Evolutionary conservation across 2,797 vertebrate genomes (phyloP), one percentile per base, ranked within the genome.

Genomic region (Dermochelys coriacea): DNA sequence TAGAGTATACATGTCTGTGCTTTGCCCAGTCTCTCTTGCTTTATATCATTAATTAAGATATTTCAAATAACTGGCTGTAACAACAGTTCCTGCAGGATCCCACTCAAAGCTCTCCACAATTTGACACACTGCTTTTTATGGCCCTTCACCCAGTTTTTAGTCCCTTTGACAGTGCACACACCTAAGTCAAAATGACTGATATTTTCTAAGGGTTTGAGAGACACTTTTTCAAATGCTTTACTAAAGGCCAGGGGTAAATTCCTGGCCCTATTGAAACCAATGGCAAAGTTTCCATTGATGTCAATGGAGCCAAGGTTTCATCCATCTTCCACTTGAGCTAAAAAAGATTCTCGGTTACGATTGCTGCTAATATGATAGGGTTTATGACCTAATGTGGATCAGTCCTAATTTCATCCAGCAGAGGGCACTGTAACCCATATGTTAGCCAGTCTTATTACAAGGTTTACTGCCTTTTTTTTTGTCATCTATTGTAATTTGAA

Each of bases 1-100:
- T 79, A 55, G 11, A 0, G 0, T 31, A 47, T 37, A 37, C 71
- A 88, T 87, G 27, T 2, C 68, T 92, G 2, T 16, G 0, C 80
- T 93, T 93, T 82, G 8, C 45, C 16, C 5, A 41, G 0, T 0
- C 49, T 86, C 84, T 75, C 0, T n/a, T 78, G 41, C 68, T 23
- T 64, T 78, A 31, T 50, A 54, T 1, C 0, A 29, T 80, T 68
- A 90, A 87, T 80, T 1, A 68, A 68, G 8, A 23, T 64, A 3
- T 77, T 93, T 80, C 9, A 2, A 47, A 96, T 87, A 87, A 3
- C 5, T 80, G 2, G 3, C 1, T 16, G 8, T 41, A 51, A 31
- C 52, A 84, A 16, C 61, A 86, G 1, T 0, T 6, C 52, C 27
- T 12, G 4, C 59, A 61, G 52, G 31, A n/a, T 74, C 89, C 0